Conservation (phyloP, 2,797 vertebrate species). For the Pipistrellus kuhlii region DNA sequence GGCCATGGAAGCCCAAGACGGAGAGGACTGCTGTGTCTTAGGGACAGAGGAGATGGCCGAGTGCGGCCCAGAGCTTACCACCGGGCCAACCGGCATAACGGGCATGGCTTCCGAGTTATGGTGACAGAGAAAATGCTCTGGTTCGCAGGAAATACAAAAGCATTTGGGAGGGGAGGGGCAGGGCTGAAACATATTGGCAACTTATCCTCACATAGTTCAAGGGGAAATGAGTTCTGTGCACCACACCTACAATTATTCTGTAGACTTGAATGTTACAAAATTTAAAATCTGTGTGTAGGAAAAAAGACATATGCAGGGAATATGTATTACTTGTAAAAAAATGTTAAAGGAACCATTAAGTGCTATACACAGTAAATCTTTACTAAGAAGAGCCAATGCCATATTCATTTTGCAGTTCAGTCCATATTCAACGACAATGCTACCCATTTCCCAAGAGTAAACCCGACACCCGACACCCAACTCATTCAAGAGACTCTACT, state of each 20-base stretch:
- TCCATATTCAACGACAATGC: not conserved
- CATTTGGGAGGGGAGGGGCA: not conserved
- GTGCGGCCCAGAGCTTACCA: not conserved
- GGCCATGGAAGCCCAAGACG: not conserved
- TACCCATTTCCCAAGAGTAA: slow-evolving; percentile 34
- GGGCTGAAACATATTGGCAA: not conserved
- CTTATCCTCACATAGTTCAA: not conserved
- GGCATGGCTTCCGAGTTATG: not conserved
- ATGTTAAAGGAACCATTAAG: not conserved
- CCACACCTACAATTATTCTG: not conserved
- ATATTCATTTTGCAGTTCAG: slow-evolving; percentile 25
- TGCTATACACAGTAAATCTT: not conserved
- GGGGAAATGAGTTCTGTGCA: not conserved
- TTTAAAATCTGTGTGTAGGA: not conserved
- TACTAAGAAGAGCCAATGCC: not conserved
- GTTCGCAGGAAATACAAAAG: not conserved
- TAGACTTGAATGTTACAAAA: not conserved
- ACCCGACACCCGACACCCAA: not conserved
- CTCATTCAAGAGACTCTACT: not conserved
- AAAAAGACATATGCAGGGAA: not conserved
- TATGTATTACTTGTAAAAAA: not conserved
- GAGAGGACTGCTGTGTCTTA: not conserved
- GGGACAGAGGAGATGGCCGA: not conserved
- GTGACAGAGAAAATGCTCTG: not conserved
- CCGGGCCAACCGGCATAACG: not conserved